Evolutionary conservation across 2,888 invertebrate genomes (phyloP), one percentile per base, ranked within the genome.

Genomic region (Gerris lacustris): DNA sequence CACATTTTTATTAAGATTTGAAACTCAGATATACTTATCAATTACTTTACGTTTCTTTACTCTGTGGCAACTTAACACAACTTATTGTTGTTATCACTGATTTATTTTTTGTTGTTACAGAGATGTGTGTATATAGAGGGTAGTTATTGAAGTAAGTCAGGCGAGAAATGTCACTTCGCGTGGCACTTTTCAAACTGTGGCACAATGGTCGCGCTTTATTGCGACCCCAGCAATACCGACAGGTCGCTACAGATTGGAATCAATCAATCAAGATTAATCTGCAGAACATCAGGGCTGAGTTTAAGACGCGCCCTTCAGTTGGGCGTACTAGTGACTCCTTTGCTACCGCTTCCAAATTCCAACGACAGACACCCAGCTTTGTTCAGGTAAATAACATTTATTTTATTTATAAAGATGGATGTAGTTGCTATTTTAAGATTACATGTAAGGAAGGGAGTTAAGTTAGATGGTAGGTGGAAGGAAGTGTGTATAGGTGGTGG

Each of bases 131-230:
- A 31, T 31, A 31, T 31, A 31, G 31, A 4, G 31, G 4, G 31
- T 31, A 31, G 31, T 31, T 31, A 31, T 31, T 31, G 31, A 31
- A 31, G 31, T 31, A 31, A 31, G 31, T 31, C 31, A 31, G 31
- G 4, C 31, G 31, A 43, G 71, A 31, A 9, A 72, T 72, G 72
- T 72, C 72, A 63, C 45, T 72, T 66, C 69, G 72, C 63, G 69
- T 66, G 72, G 69, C 70, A 44, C 44, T 72, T 63, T 67, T 68
- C 43, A 72, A 72, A 55, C 63, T 72, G 69, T 72, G 69, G 70
- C 67, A 64, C 9, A 64, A 64, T 64, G 64, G 64, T 64, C 64
- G 64, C 31, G 11, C 17, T 6, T 9, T 64, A n/a, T 5, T 64
- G 11, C 62, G n/a, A 62, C 11, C 31, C 55, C 55, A 18, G 64